Evolutionary conservation across 1,140 invertebrate genomes (phyloP), one percentile per base, ranked within the genome.

Genomic region (Holcopasites calliopsidis): DNA sequence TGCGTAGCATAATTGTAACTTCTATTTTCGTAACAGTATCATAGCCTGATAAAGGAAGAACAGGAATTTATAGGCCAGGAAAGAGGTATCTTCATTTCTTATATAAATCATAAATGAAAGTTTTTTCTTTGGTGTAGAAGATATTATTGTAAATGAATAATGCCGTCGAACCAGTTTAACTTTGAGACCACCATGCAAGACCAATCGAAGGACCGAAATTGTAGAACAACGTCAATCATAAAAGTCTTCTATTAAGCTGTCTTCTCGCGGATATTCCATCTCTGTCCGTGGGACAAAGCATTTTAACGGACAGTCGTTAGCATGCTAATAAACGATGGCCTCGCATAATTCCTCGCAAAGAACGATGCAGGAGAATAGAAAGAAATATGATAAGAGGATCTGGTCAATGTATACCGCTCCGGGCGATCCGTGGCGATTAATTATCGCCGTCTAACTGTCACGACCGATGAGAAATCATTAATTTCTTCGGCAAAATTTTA

Each of bases 341-440:
- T 65, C 57, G 74, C 69, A 77, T 82, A 73, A 82, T 82, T 60
- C 61, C 49, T 47, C 52, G 50, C 60, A 54, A 62, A 72, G 69
- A 64, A 74, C 62, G 50, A 69, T 47, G 38, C 60, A 52, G 54
- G 76, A 49, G 79, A 77, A 74, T 73, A n/a, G 18, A n/a, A 58
- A 62, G 42, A 38, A 55, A 66, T 33, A 64, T 28, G 64, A 60
- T 42, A 75, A 68, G 79, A 62, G 78, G 74, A 21, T 42, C 47
- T 61, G 75, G 83, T 75, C 74, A 70, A 85, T 79, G 79, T 76
- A 66, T 35, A 42, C 44, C 77, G 76, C 80, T 80, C 31, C 55
- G 50, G 74, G 65, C 82, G 61, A 81, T 76, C 71, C 61, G 66
- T 49, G 42, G 61, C 76, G 83, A 88, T 88, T 88, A 88, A 88